Conservation (phyloP, 2,888 invertebrate species). For the Acutogordius australiensis region DNA sequence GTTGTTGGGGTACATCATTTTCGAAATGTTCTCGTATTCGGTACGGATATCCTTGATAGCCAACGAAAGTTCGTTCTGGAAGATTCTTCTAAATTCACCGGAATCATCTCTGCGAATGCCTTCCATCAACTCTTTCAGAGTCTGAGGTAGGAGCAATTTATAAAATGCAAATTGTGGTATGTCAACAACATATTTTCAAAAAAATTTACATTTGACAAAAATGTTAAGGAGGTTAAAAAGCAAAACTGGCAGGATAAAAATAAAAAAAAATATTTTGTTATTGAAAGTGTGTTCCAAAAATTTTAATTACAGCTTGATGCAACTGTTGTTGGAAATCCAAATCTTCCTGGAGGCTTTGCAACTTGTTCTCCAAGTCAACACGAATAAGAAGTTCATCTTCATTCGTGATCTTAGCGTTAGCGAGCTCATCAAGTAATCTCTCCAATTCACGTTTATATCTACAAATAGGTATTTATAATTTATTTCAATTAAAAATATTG, state of each 20-base stretch:
- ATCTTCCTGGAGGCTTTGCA: constrained; percentile 23
- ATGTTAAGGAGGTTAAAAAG: no score
- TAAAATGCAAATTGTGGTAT: no score
- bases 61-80: constrained; percentile 28
- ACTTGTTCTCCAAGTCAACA: constrained; percentile 23
- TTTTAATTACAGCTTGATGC: constrained; percentile 14
- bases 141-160: neutral
- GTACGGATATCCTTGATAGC: constrained; percentile 28
- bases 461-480: no score
- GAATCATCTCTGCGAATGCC: constrained; percentile 15
- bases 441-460: constrained; percentile 14
- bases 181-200: no score
- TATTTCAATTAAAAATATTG: no score
- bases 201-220: no score
- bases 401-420: constrained; percentile 14
- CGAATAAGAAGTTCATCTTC: constrained; percentile 25
- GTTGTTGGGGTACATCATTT: constrained; percentile 25
- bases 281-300: no score
- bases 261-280: neutral
- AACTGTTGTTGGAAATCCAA: constrained; percentile 20
- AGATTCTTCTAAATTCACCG: constrained; percentile 20
- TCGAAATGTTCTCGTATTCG: constrained; percentile 27
- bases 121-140: constrained; percentile 11
- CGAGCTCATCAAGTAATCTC: constrained; percentile 4
- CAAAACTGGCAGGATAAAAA: no score